phyloP scores from a whole-genome alignment of 2,113 vertebrate species.

The Pachypanchax playfairii region DNA sequence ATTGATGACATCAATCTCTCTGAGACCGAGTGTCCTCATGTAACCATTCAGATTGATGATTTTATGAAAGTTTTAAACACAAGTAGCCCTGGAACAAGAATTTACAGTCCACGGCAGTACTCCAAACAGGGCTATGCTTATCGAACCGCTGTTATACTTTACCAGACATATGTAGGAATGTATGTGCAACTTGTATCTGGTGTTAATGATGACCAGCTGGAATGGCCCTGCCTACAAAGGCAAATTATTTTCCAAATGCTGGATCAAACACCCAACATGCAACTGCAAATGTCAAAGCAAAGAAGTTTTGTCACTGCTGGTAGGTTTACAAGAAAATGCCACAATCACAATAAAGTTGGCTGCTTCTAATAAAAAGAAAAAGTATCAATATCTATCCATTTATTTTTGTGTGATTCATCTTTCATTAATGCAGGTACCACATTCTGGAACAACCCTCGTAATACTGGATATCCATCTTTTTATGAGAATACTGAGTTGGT shows the following conservation, averaged over 20 bases:
- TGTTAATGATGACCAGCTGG: slow-evolving; percentile 77
- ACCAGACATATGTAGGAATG: slow-evolving; percentile 44
- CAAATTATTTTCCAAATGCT: slow-evolving; percentile 76
- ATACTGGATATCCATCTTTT: slow-evolving; percentile 51
- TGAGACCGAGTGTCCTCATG: slow-evolving; percentile 82
- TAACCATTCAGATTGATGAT: slow-evolving; percentile 80
- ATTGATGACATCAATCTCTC: slow-evolving; percentile 89
- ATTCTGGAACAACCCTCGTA: slow-evolving; percentile 26
- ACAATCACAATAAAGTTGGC: too few species aligned
- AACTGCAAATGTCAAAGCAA: slow-evolving; percentile 82
- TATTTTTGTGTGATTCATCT: too few species aligned
- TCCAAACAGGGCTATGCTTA: slow-evolving; percentile 85
- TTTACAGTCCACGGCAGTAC: slow-evolving; percentile 83
- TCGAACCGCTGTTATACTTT: slow-evolving; percentile 38
- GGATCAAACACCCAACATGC: slow-evolving; percentile 69
- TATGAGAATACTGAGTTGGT: slow-evolving; percentile 43
- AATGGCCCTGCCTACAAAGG: slow-evolving; percentile 85
- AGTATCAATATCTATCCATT: too few species aligned
- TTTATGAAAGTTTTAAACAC: slow-evolving; percentile 66
- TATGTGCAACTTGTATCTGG: slow-evolving; percentile 82
- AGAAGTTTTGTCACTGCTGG: slow-evolving; percentile 63
- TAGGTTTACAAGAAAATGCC: background rate
- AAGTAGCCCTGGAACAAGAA: background rate
- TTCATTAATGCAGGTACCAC: background rate
- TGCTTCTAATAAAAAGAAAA: too few species aligned